Percentiles rank a stretch among this genome's conserved stretches.
These are phyloP conservation scores for Hafferia zeledoni DNA, from an alignment of 2,797 vertebrate genomes.

Conservation along the genomic window DNA sequence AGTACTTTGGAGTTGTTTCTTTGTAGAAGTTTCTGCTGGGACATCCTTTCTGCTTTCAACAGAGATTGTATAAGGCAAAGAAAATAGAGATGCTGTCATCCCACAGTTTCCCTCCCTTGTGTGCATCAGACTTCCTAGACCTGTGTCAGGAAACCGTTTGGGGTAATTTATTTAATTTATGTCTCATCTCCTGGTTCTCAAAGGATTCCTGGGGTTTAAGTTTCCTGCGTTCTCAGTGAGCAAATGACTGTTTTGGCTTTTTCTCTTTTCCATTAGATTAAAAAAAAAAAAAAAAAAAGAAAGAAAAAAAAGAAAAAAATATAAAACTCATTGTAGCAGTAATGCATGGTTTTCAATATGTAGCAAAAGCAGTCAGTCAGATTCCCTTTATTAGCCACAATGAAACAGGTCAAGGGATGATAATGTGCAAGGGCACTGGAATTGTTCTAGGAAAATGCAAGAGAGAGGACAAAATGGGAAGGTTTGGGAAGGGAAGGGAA, in stretches of 20 bases:
- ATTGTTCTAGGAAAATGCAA: background rate
- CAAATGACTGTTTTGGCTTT: background rate
- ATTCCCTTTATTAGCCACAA: background rate
- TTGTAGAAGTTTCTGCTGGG: background rate
- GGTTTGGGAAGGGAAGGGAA: background rate
- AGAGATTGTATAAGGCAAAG: background rate
- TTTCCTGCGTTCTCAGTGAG: background rate
- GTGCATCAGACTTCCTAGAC: background rate
- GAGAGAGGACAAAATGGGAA: background rate
- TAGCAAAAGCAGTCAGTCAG: background rate
- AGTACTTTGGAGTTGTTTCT: background rate
- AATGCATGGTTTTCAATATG: background rate
- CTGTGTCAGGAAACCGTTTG: background rate
- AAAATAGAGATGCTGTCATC: background rate
- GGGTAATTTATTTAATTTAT: background rate
- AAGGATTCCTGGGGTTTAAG: background rate
- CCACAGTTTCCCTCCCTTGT: background rate
- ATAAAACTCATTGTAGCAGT: background rate
- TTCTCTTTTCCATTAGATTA: background rate
- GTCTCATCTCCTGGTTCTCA: background rate
- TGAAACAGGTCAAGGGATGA: background rate
- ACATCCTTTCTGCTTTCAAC: background rate
- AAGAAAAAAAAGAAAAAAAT: background rate
- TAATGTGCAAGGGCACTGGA: background rate
- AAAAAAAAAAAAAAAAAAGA: background rate